Percentiles rank a stretch among this genome's conserved stretches.
Conservation (phyloP, 2,888 invertebrate species). For the Acanthosepion pharaonis region DNA sequence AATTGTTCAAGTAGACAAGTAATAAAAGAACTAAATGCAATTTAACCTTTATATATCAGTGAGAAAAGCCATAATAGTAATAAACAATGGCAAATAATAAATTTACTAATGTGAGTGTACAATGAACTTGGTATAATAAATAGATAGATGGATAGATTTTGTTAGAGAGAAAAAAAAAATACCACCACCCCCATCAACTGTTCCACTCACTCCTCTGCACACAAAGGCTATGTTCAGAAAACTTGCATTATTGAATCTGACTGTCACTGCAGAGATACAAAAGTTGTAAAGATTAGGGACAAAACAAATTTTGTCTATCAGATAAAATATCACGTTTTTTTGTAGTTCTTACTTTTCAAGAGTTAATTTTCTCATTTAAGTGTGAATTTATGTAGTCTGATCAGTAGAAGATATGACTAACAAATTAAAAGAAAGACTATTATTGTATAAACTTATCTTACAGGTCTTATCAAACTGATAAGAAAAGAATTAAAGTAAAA, state of each 20-base stretch:
- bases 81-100: not conserved
- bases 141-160: not conserved
- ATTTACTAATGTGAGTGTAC: not conserved
- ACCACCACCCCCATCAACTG: not conserved
- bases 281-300: not conserved
- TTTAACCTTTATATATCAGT: not conserved
- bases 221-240: not conserved
- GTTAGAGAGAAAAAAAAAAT: not conserved
- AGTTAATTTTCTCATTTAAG: not conserved
- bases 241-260: not conserved
- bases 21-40: not conserved
- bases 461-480: not conserved
- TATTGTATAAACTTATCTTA: not conserved
- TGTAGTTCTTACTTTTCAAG: not conserved
- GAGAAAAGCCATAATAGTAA: not conserved
- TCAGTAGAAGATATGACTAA: not conserved
- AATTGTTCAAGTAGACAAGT: not conserved
- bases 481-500: not conserved
- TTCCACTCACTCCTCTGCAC: not conserved
- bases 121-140: not conserved
- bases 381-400: not conserved
- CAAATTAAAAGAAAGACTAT: not conserved
- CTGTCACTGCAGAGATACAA: not conserved
- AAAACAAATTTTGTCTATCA: not conserved
- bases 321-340: not conserved